Conservation (phyloP, 2,888 invertebrate species). For the Megalurothrips usitatus region DNA sequence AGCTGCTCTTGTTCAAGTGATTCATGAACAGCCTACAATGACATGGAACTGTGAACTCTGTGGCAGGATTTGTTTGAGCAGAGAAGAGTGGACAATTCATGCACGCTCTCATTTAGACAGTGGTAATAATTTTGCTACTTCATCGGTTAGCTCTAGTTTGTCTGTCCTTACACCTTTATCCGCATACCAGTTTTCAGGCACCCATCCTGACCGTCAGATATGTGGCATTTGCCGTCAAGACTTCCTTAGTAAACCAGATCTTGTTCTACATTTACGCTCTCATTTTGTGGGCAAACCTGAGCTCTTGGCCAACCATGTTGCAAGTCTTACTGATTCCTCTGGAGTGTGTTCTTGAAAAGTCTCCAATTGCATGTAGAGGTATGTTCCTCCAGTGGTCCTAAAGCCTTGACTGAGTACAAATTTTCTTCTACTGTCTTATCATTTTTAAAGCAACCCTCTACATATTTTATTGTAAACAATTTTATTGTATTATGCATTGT, state of each 20-base stretch:
- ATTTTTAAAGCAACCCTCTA: neutral
- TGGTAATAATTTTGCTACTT: neutral
- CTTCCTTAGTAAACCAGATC: conserved; percentile 62
- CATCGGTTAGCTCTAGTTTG: conserved; percentile 36
- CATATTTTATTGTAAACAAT: neutral
- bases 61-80: conserved; percentile 63
- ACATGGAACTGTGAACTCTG: conserved; percentile 74
- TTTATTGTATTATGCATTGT: neutral
- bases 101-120: conserved; percentile 66
- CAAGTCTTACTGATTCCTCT: neutral
- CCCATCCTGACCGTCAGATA: conserved; percentile 48
- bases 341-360: neutral
- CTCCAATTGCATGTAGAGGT: neutral
- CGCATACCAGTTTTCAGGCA: conserved; percentile 46
- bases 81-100: conserved; percentile 73
- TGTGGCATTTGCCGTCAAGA: conserved; percentile 64
- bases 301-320: neutral
- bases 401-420: neutral
- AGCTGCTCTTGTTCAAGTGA: neutral
- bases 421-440: neutral
- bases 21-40: conserved; percentile 41
- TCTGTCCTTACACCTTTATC: conserved; percentile 43
- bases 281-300: conserved; percentile 48
- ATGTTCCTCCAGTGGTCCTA: neutral
- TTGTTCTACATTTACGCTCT: conserved; percentile 64